Evolutionary conservation across 1,140 invertebrate species (phyloP).

Genomic region (Bathynomus jamesi): DNA sequence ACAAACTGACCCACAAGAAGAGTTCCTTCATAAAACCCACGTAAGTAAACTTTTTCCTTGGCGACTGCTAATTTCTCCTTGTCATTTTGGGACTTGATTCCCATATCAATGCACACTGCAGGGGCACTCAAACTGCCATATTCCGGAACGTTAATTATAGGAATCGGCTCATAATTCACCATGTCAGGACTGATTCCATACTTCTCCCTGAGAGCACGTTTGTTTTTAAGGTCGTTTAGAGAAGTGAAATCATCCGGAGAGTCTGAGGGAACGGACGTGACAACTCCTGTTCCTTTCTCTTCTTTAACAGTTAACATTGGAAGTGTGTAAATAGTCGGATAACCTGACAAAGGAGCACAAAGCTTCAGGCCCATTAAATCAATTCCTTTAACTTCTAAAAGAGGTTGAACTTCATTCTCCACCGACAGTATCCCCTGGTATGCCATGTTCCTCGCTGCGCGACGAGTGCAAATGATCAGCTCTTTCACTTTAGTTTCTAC

Average conservation of each 20-base stretch:
- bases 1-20: constrained; percentile 79
- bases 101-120: constrained; percentile 74
- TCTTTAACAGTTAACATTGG: constrained; percentile 98
- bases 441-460: constrained; percentile 89
- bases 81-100: constrained; percentile 97
- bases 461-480: constrained; percentile 70
- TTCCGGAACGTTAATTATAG: constrained; percentile 87
- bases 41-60: constrained; percentile 92
- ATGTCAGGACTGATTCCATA: constrained; percentile 88
- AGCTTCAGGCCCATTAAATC: constrained; percentile 68
- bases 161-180: constrained; percentile 74
- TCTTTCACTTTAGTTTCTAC: constrained; percentile 56
- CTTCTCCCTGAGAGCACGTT: constrained; percentile 84
- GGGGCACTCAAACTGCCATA: constrained; percentile 80
- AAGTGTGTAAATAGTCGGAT: constrained; percentile 80
- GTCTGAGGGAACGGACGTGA: constrained; percentile 97
- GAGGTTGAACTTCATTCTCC: constrained; percentile 67
- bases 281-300: constrained; percentile 94
- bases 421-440: constrained; percentile 84
- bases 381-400: constrained; percentile 60
- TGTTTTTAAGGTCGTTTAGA: constrained; percentile 89
- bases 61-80: constrained; percentile 86
- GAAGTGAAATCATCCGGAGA: constrained; percentile 98
- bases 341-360: constrained; percentile 70
- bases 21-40: constrained; percentile 79